Evolutionary conservation across 1,140 invertebrate species (phyloP), one percentile per base, ranked within the genome.

Genomic region (Eriosoma lanigerum): DNA sequence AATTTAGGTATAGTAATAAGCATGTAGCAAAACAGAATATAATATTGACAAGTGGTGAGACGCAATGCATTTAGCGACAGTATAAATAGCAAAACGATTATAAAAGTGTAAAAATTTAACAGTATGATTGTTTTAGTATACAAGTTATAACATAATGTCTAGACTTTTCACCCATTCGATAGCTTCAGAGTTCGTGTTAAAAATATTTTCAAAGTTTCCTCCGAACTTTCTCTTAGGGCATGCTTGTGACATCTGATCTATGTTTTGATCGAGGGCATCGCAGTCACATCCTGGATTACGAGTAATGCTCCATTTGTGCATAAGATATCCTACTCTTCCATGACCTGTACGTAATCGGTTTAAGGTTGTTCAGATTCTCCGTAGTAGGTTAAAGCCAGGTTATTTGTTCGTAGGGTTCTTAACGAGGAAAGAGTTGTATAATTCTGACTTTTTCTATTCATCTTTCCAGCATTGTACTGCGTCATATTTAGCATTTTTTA

Each of bases 1-100:
- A 60, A 60, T 60, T 29, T 60, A 60, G 3, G 56, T 29, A 60
- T 60, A 60, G 56, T 60, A 60, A 60, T 60, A 60, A 60, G 56
- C 24, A 60, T 3, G 9, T 60, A 60, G 56, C 56, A 60, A 60
- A 60, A 60, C 56, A 29, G 56, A 60, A 60, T 38, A 38, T 38
- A 38, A 38, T 38, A 38, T 38, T 60, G 58, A 60, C 24, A 29
- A 60, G 13, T 60, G 58, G 58, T 60, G 15, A 8, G 32, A 38
- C 32, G 32, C 8, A 38, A 38, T 38, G 32, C 8, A 4, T 38
- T 60, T 13, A 60, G 21, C 58, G 29, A 29, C 58, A 60, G 24
- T 60, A 60, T 60, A 60, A 60, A 60, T 38, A 38, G 32, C 32
- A 38, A 8, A 4, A 38, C 32, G 32, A 38, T 3, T 38, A 38